Base-by-base conservation (phyloP, 2,888 invertebrate species). In the Drosophila melanosoma region DNA sequence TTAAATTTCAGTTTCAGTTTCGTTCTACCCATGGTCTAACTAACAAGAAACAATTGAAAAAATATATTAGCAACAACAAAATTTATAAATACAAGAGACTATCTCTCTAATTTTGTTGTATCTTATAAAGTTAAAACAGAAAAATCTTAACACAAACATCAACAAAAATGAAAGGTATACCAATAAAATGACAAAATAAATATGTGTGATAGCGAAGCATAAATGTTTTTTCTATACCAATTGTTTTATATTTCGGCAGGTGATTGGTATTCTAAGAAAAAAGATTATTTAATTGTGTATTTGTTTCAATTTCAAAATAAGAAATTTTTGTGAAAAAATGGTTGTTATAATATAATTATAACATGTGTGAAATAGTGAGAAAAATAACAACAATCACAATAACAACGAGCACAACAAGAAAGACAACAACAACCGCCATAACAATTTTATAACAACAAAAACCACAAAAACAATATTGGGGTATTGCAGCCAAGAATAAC, bases 91-190 rank as follows among this genome's bases (percentile, higher is more conserved):
- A 17, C 12, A 42, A 20, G 12, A 10, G 26, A 36, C 15, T 3
- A 15, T 1, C 15, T 12, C 1, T 15, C 7, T 20, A 45, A 3
- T 3, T 15, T 45, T 15, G 5, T 7, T 12, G 20, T 7, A 7
- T 45, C 3, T 23, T 20, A 15, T 45, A 7, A 20, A 23, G 45
- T 45, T 12, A 26, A 1, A 38, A 23, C 20, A 11, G 11, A 35
- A 48, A 12, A 7, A 45, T 11, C 20, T 0, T 11, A 15, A 40
- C 10, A 6, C 8, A 56, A 17, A n/a, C 12, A 40, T 17, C 12
- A 65, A 3, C 29, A 51, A 51, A 62, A 52, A 64, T 63, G 64
- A 52, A 15, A 32, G 64, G 66, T 66, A 64, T 52, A 49, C 10
- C 10, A 26, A 26, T 26, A 49, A 49, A 45, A 10, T 17, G 2